phyloP scores from a whole-genome alignment of 2,797 vertebrate species.

The Sciurus vulgaris region DNA sequence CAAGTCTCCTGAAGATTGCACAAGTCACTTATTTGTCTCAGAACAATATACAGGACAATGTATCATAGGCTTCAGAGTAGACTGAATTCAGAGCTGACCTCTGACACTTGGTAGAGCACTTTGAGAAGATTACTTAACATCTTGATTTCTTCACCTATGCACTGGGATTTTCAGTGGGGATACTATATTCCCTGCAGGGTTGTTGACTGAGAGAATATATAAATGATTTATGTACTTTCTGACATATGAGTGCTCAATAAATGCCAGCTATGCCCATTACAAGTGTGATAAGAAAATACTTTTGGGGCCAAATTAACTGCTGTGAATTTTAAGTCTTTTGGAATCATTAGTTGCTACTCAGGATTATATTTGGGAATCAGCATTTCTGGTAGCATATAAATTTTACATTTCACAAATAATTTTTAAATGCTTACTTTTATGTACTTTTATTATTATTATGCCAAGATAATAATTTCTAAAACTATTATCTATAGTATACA shows the following conservation, averaged over 20 bases:
- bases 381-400: background rate
- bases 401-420: background rate
- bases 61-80: background rate
- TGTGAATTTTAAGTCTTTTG: background rate
- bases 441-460: background rate
- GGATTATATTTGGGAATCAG: background rate
- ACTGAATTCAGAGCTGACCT: background rate
- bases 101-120: background rate
- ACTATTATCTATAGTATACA: background rate
- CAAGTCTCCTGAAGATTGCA: background rate
- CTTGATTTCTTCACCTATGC: background rate
- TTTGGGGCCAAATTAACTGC: background rate
- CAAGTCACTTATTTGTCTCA: background rate
- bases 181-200: background rate
- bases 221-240: background rate
- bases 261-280: background rate
- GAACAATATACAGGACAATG: background rate
- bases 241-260: background rate
- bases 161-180: background rate
- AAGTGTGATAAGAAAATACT: background rate
- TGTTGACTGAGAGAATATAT: background rate
- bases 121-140: background rate
- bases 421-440: slow-evolving; percentile 38
- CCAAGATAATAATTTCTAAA: slow-evolving; percentile 13
- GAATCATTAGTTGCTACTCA: background rate